Evolutionary conservation across 2,888 invertebrate species (phyloP).

Genomic region (Amphimallon solstitiale): DNA sequence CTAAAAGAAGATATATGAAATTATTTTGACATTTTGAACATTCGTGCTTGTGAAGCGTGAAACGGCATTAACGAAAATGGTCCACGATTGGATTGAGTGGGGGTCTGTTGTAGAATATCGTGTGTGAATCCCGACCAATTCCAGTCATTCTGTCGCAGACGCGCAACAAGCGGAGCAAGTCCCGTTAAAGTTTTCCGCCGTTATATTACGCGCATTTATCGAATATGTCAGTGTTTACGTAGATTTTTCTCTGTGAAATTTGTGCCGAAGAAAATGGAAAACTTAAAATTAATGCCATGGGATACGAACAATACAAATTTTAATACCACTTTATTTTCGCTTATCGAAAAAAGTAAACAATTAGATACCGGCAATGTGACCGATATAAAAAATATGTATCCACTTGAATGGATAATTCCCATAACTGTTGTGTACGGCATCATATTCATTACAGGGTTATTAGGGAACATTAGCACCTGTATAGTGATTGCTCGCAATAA

Average conservation of each 20-base stretch:
- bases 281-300: conserved; percentile 11
- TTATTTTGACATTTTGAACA: not conserved
- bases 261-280: conserved; percentile 8
- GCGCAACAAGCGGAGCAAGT: conserved; percentile 29
- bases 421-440: conserved; percentile 79
- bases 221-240: not conserved
- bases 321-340: conserved; percentile 21
- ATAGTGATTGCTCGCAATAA: conserved; percentile 84
- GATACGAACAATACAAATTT: conserved; percentile 21
- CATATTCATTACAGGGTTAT: conserved; percentile 82
- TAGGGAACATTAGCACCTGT: conserved; percentile 87
- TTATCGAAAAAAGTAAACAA: conserved; percentile 14
- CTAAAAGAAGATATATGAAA: no score
- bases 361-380: conserved; percentile 11
- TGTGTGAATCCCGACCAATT: conserved; percentile 23
- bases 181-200: conserved; percentile 11
- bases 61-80: conserved; percentile 30
- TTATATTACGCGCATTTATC: not conserved
- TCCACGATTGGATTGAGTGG: conserved; percentile 25
- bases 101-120: conserved; percentile 22
- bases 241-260: conserved; percentile 7
- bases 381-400: conserved; percentile 57
- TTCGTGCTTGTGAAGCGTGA: not conserved
- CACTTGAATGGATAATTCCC: conserved; percentile 70
- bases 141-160: conserved; percentile 33